Base-by-base conservation (phyloP, 2,888 invertebrate species). In the Desoria tigrina region DNA sequence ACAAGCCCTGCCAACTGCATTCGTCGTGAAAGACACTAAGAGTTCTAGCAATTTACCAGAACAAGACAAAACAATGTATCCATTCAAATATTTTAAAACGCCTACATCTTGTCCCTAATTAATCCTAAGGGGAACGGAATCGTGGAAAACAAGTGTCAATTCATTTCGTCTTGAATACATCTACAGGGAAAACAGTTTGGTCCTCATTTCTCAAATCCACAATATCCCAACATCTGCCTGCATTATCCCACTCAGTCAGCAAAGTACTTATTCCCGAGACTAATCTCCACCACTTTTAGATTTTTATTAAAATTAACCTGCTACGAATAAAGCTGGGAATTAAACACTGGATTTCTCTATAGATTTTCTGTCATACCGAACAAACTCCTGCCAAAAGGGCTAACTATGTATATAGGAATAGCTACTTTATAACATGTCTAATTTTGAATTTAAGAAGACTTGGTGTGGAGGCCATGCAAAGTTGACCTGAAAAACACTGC, bases 51-150 rank as follows among this genome's bases (percentile, higher is more conserved):
- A 45, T 45, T 21, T 21, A 6, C 4, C 45, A 9, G 45, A 45
- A 45, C 45, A 45, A 45, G 45, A 45, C 45, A 45, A 45, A 45
- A 45, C 45, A 45, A 18, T 45, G 16, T 45, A 45, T 45, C 21
- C n/a, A 45, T 45, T 18, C 45, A 45, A 18, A 45, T 45, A 45
- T 11, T 45, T 45, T n/a, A 45, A 45, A 45, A 45, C 45, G 45
- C 45, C 45, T 45, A 45, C 45, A 16, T 4, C n/a, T 6, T 45
- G 21, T 45, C 45, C n/a, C 21, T 45, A 45, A 45, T 45, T 45
- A 45, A 45, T 21, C 45, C 45, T 9, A 45, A 45, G 45, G 45
- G n/a, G 21, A 45, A 16, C 45, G 16, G 16, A 6, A 45, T 45
- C 4, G 45, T n/a, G 21, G 45, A 45, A 18, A 45, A 21, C 45